A percentile compares a stretch with the other conserved stretches of the same genome.
phyloP scores from a whole-genome alignment of 2,113 vertebrate species.

The Pundamilia nyererei region DNA sequence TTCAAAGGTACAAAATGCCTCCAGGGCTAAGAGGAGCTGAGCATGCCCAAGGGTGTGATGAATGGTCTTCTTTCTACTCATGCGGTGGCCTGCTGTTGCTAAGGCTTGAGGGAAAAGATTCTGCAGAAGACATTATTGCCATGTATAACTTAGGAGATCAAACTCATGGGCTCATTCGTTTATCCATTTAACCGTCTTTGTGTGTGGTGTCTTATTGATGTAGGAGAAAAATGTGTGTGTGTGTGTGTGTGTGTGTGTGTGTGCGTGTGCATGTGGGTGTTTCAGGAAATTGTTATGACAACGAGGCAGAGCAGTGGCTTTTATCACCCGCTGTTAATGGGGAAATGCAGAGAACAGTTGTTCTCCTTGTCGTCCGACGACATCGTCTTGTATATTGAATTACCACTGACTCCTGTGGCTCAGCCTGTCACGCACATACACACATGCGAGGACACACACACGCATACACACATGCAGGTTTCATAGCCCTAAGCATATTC shows the following conservation, averaged over 20 bases:
- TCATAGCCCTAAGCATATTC: conserved; percentile 15
- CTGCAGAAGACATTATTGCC: background rate
- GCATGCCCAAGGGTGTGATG: conserved; percentile 31
- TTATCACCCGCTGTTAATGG: background rate
- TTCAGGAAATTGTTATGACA: background rate
- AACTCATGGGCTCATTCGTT: background rate
- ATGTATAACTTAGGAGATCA: background rate
- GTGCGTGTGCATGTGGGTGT: background rate
- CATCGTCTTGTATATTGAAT: background rate
- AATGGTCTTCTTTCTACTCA: conserved; percentile 23
- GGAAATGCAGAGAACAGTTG: background rate
- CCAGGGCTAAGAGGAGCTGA: conserved; percentile 2
- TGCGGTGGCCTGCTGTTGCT: conserved; percentile 16
- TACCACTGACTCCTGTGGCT: background rate
- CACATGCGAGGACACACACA: background rate
- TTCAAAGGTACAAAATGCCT: conserved; percentile 30
- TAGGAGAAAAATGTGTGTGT: background rate
- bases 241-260: background rate
- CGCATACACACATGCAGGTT: conserved; percentile 11
- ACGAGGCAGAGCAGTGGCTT: background rate
- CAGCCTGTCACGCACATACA: background rate
- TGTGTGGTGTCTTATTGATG: background rate
- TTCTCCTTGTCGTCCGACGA: background rate
- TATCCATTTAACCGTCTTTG: background rate
- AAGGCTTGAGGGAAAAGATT: conserved; percentile 16